Base-by-base conservation (phyloP, 2,888 invertebrate species). In the Cheilosia vernalis region DNA sequence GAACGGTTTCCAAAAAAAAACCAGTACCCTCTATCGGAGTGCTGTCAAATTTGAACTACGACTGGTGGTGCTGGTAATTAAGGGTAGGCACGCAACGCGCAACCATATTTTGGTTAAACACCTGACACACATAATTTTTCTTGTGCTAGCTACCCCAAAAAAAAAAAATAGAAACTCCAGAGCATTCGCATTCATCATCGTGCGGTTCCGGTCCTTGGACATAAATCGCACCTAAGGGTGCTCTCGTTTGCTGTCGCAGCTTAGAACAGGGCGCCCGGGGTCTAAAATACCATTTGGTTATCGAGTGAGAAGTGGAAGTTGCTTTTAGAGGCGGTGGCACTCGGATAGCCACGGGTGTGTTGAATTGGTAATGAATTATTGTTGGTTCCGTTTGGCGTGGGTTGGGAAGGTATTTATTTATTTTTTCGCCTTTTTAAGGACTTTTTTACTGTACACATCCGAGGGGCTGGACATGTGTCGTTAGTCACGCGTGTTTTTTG, bases 181-280 rank as follows among this genome's bases (percentile, higher is more conserved):
- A 30, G 56, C 69, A 24, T 37, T 21, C 24, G 73, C 78, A 84
- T 84, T 80, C 74, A 80, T 84, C 80, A 84, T 80, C 49, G 69
- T 84, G 84, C 80, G 84, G 84, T 84, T 84, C 84, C 80, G 84
- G 84, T 84, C 69, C 60, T 84, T 84, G 70, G 64, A 80, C 84
- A 80, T 84, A 84, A 84, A 84, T 84, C 84, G 84, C 84, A 84
- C 74, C 80, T 84, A 76, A 80, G 80, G 84, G 74, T 84, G 74
- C 80, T 74, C 84, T 84, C 79, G 70, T 53, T 64, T 74, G 70
- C 70, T 7, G 66, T 17, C 37, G 24, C 30, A 21, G 24, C n/a
- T 21, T 19, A 67, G 49, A 74, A 58, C 33, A 9, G 17, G 1
- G 6, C n/a, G 66, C 19, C 21, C 15, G 44, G 60, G 47, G 47